Conservation (phyloP, 2,113 vertebrate genomes). For the Brachionichthys hirsutus region DNA sequence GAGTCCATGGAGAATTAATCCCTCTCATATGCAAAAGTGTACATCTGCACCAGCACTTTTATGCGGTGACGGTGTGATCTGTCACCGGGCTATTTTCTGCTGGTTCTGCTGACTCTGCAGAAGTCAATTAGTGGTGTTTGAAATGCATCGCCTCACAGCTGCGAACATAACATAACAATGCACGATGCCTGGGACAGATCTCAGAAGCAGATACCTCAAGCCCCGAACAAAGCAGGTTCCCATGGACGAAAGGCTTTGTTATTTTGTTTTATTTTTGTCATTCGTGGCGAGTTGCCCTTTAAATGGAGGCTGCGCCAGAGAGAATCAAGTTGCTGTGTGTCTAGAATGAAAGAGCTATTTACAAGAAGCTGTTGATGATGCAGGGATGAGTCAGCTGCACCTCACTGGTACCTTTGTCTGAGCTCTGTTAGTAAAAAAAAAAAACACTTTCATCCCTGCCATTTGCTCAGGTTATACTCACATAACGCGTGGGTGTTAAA, state of each 20-base stretch:
- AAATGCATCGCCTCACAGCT: neutral
- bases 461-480: constrained; percentile 12
- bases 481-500: no score
- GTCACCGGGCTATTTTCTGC: no score
- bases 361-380: constrained; percentile 36
- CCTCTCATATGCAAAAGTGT: neutral
- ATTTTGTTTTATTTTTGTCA: no score
- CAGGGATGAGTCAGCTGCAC: constrained; percentile 39
- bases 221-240: neutral
- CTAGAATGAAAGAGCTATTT: constrained; percentile 35
- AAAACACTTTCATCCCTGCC: constrained; percentile 41
- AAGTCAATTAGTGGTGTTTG: neutral
- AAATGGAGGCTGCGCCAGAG: constrained; percentile 8
- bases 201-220: neutral
- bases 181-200: neutral
- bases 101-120: neutral
- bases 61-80: no score
- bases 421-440: constrained; percentile 45
- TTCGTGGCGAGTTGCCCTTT: no score
- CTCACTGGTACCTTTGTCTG: constrained; percentile 51
- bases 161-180: constrained; percentile 5
- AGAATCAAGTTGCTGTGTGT: constrained; percentile 15
- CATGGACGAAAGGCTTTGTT: neutral
- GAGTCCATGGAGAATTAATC: neutral
- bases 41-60: no score